Percentiles rank a stretch among this genome's conserved stretches.
Evolutionary conservation across 2,113 vertebrate species (phyloP).

Genomic region (Podarcis muralis): DNA sequence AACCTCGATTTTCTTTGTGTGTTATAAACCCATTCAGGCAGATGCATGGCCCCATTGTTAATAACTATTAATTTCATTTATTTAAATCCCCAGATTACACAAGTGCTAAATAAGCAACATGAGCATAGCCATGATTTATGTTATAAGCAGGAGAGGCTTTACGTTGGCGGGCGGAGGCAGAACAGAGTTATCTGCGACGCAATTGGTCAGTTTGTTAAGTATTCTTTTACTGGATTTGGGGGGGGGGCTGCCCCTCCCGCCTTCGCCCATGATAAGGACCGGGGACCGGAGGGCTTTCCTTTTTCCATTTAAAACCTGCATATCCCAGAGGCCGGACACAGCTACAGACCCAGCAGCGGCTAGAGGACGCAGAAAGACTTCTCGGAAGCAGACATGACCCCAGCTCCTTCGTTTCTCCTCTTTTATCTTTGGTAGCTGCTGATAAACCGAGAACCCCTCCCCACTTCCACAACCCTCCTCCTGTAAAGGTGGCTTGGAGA

Average conservation of each 20-base stretch:
- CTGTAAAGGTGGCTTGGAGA: too few species aligned
- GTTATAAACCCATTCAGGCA: conserved; percentile 40
- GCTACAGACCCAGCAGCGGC: background rate
- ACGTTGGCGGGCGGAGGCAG: background rate
- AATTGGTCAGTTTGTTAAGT: too few species aligned
- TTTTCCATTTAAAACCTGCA: background rate
- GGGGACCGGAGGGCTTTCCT: too few species aligned
- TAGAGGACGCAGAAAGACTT: conserved; percentile 20
- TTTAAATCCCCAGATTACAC: conserved; percentile 71
- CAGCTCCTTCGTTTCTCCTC: conserved; percentile 19
- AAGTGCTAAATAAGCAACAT: conserved; percentile 59
- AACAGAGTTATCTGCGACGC: too few species aligned
- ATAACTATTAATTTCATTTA: background rate
- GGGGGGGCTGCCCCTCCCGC: background rate
- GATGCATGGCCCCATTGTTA: conserved; percentile 68
- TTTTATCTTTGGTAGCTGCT: conserved; percentile 43
- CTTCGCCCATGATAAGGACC: background rate
- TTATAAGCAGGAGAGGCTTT: too few species aligned
- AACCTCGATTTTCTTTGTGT: conserved; percentile 31
- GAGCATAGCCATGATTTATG: too few species aligned
- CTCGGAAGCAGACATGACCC: conserved; percentile 54
- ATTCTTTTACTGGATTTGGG: too few species aligned
- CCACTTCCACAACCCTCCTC: background rate
- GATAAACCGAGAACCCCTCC: conserved; percentile 30
- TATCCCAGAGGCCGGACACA: conserved; percentile 51